Evolutionary conservation across 92 coral and sea anemone genomes (phyloP).

Genomic region (Zoanthus gigantus): DNA sequence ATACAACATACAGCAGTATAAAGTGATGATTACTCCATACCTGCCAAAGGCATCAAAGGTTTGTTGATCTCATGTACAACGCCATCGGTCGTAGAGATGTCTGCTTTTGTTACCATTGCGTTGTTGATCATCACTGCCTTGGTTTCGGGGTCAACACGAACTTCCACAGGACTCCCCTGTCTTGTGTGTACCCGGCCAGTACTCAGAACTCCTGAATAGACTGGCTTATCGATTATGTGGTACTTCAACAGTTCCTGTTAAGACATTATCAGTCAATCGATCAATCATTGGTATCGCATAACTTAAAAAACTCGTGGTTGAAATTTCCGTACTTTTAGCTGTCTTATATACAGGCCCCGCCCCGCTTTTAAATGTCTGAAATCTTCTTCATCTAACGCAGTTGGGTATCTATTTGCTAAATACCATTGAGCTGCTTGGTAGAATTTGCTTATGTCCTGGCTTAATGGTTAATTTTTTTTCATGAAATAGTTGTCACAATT

Average conservation of each 20-base stretch:
- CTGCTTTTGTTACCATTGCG: constrained; percentile 67
- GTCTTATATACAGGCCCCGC: no score
- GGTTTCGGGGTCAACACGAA: constrained; percentile 39
- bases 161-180: constrained; percentile 70
- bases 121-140: constrained; percentile 69
- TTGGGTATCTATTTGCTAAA: no score
- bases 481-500: no score
- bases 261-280: not conserved
- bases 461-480: no score
- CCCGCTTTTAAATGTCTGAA: no score
- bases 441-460: no score
- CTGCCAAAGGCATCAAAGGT: constrained; percentile 78
- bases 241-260: constrained; percentile 72
- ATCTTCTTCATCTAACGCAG: no score
- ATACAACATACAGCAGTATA: no score
- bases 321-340: no score
- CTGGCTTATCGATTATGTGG: constrained; percentile 71
- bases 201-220: constrained; percentile 66
- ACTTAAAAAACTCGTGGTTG: no score
- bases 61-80: constrained; percentile 79
- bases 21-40: constrained; percentile 40
- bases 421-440: no score
- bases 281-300: not conserved
- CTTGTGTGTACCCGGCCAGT: constrained; percentile 49
- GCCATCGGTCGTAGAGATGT: constrained; percentile 77